Base-by-base conservation (phyloP, 2,888 invertebrate species). In the Pandemis heparana region DNA sequence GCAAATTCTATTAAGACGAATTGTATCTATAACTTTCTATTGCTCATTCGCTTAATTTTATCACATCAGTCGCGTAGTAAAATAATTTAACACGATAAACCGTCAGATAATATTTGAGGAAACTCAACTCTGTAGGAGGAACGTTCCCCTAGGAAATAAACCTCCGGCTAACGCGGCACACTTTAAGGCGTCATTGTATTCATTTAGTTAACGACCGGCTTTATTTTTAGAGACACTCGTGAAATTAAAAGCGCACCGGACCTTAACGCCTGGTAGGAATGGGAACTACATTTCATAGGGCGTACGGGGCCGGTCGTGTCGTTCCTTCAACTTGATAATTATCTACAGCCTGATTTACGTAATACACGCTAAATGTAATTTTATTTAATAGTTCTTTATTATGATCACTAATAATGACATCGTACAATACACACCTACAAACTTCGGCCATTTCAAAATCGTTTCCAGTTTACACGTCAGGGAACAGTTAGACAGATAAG, bases 141-240 rank as follows among this genome's bases (percentile, higher is more conserved):
- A 71, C 60, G 75, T 76, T 76, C 77, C 75, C 75, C 12, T 64
- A 76, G 77, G 75, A 76, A 77, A 75, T 77, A 75, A 76, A 75
- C 70, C 74, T 69, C 72, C 65, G 64, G 68, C 71, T 59, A 76
- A 76, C 72, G 67, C 60, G 46, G 71, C 74, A 51, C 74, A 48
- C 71, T 74, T 73, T 69, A 73, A 67, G 69, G 56, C 70, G 66
- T 76, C 69, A 70, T 68, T 75, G 68, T 76, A 73, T 76, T 72
- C 76, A 75, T 76, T 76, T 70, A 72, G 62, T 75, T 71, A 71
- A 76, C 69, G 70, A 62, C 74, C 16, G 69, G 48, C 71, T 76
- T 76, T 72, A 75, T 76, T 76, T 76, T 76, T 76, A 73, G 73
- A 76, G 76, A 75, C 71, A 75, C 71, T 76, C 71, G 69, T 76